Evolutionary conservation across 1,140 invertebrate species (phyloP), one percentile per base, ranked within the genome.

Genomic region (Drosophila arawakana): DNA sequence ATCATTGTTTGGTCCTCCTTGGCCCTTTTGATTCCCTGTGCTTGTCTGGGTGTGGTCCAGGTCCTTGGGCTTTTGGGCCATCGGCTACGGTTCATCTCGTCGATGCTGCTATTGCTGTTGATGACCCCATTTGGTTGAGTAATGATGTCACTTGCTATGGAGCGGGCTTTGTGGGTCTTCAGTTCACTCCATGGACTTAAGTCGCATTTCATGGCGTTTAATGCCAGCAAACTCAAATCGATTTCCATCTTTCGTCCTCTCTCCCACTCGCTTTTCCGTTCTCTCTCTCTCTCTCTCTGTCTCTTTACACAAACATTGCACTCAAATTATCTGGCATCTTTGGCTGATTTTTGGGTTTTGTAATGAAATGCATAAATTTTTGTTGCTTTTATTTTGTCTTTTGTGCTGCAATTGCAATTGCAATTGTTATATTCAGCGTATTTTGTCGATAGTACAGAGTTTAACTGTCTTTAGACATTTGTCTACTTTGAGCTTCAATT

Each of bases 51-150:
- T 43, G 15, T 58, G 4, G 46, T 37, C 30, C 21, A 11, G 25
- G 58, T 25, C n/a, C 5, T 30, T 62, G 44, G 21, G 25, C 35
- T 34, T 6, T 62, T 49, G 61, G 15, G 21, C 11, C 30, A 43
- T 55, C 44, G 41, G 47, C 57, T 7, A 44, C 58, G 52, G 52
- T 43, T 67, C 55, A 59, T 50, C 63, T 60, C 66, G 60, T 71
- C 66, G 81, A 59, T 65, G 52, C 30, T 35, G 50, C 30, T 39
- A 13, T 39, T 69, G 76, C 35, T 59, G 81, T 72, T 88, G 83
- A 88, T 86, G 83, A 73, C 84, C 83, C 84, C 83, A 86, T 86
- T 86, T 88, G 83, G 73, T 75, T 88, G 73, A 88, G 83, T 86
- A 86, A 86, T 86, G 83, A 86, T 88, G 83, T 83, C 80, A 86